Evolutionary conservation across 2,797 vertebrate species (phyloP).

Genomic region (Micromesistius poutassou): DNA sequence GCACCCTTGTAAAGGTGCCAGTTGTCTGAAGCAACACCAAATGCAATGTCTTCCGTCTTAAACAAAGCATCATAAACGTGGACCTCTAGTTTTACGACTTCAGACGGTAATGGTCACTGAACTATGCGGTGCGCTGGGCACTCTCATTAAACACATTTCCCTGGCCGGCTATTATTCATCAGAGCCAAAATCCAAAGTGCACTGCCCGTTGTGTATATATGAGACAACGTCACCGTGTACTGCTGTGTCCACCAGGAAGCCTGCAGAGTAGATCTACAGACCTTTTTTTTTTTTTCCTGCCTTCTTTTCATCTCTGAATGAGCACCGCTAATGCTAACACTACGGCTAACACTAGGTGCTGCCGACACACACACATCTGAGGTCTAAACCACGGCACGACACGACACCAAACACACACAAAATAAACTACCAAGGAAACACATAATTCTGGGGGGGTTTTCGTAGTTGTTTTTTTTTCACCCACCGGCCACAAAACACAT

Average conservation of each 20-base stretch:
- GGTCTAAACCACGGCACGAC: not conserved
- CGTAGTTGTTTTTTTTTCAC: not conserved
- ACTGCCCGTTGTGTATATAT: too few relatives aligned
- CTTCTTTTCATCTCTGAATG: not conserved
- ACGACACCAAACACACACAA: not conserved
- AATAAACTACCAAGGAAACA: not conserved
- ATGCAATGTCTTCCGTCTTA: not conserved
- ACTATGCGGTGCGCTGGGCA: not conserved
- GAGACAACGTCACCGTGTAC: too few relatives aligned
- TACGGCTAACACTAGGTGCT: not conserved
- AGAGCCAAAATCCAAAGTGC: not conserved
- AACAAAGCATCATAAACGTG: too few relatives aligned
- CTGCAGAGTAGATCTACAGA: not conserved
- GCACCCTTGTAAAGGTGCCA: not conserved
- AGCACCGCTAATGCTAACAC: not conserved
- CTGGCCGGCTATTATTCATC: too few relatives aligned
- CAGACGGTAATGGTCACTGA: not conserved
- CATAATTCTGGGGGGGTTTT: not conserved
- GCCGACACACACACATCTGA: conserved; percentile 11
- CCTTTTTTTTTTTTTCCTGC: not conserved
- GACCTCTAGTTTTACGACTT: not conserved
- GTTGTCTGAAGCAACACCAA: not conserved
- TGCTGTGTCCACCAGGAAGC: too few relatives aligned
- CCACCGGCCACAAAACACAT: conserved; percentile 6
- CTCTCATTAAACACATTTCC: too few relatives aligned